Conservation (phyloP, 2,797 vertebrate species). For the Phataginus tetradactyla region DNA sequence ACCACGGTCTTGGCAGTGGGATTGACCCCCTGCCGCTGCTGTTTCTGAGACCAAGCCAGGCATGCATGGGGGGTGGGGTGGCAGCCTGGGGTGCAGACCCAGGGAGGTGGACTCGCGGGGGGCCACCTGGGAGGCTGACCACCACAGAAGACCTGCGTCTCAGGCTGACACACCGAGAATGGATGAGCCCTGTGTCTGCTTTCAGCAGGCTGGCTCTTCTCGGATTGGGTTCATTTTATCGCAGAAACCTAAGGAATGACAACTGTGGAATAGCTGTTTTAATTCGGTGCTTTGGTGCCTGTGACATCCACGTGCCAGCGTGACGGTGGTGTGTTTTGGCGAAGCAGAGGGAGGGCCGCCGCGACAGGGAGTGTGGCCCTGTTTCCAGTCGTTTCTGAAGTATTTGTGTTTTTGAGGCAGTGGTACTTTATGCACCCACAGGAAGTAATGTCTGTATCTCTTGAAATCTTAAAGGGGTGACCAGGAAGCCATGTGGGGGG, state of each 20-base stretch:
- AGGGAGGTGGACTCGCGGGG: no score
- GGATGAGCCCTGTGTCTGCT: neutral
- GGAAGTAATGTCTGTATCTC: neutral
- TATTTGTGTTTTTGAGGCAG: neutral
- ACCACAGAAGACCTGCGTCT: neutral
- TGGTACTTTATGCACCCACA: neutral
- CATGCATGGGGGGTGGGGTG: rapidly evolving
- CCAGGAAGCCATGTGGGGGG: rapidly evolving
- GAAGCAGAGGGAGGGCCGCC: neutral
- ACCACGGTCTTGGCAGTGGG: no score
- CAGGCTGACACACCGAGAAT: neutral
- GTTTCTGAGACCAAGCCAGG: no score
- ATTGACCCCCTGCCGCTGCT: neutral
- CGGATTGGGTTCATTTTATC: neutral
- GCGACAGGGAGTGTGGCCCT: neutral
- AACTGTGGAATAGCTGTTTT: neutral
- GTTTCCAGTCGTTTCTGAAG: neutral
- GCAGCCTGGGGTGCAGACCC: neutral
- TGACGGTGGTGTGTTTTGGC: rapidly evolving
- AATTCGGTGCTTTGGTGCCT: neutral
- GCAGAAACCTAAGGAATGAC: neutral
- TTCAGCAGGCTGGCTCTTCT: neutral
- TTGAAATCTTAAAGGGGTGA: neutral
- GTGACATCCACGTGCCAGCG: rapidly evolving
- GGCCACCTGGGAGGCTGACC: neutral